Evolutionary conservation across 2,888 invertebrate genomes (phyloP), one percentile per base, ranked within the genome.

Genomic region (Escarpia spicata): DNA sequence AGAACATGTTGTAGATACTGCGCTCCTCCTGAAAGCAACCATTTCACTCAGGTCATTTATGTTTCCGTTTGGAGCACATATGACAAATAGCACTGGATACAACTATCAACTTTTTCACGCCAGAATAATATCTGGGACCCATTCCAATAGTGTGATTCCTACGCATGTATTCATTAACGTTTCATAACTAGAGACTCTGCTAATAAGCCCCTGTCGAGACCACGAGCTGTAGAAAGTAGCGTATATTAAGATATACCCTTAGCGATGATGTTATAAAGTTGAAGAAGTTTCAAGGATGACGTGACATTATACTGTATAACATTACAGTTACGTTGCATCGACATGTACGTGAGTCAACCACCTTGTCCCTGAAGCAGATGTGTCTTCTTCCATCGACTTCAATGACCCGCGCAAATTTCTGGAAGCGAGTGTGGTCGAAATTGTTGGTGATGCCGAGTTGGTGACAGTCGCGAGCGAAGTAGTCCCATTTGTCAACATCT

Each of bases 401-500:
- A 9, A 96, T 94, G 2, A 97, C 97, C 37, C 96, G 94, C 19
- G 96, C 96, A 94, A 96, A 97, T 91, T 96, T 96, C 92, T 97
- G 95, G 43, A 97, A 95, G 9, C 97, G 95, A 91, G 95, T 94
- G 94, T 97, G 97, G 94, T 97, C 97, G 95, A 97, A 97, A 92
- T 96, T 96, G 92, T 96, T 96, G 44, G 95, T 95, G 3, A 97
- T 95, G 37, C 97, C 97, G 31, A 97, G 95, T 94, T 96, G 96
- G 92, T 96, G 96, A 91, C 97, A 96, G 95, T 98, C 98, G 43
- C 98, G 96, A 43, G 97, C 96, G 91, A 98, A 96, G 95, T 98
- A 98, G 94, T 98, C 98, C 97, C 97, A 97, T 95, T 97, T 97
- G 95, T 98, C 98, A 0, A 98, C 97, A 95, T 98, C 97, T 37